Conservation (phyloP, 64 coral and sea anemone genomes). For the Pocillopora damicornis region DNA sequence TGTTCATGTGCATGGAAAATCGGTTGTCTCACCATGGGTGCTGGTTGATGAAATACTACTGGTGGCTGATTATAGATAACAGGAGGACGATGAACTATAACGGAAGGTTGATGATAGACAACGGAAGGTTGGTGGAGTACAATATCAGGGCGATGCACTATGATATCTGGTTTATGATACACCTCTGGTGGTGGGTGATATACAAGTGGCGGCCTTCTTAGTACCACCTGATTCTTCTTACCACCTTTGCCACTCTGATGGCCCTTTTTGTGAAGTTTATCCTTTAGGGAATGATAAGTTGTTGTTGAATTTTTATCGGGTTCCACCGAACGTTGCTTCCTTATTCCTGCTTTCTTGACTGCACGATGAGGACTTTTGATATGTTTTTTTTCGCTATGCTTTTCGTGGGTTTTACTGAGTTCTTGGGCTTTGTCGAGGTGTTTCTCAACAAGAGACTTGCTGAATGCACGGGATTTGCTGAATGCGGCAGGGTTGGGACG, state of each 20-base stretch:
- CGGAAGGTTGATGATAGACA: conserved; percentile 78
- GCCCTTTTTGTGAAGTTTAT: neutral
- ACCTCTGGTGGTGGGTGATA: conserved; percentile 96
- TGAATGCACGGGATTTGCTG: neutral
- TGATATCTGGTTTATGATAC: conserved; percentile 84
- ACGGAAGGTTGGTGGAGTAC: conserved; percentile 84
- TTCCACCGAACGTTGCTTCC: neutral
- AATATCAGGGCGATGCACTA: conserved; percentile 90
- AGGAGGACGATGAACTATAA: conserved; percentile 81
- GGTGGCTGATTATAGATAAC: conserved; percentile 80
- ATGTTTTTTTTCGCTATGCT: neutral
- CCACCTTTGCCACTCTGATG: conserved; percentile 36
- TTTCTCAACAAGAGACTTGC: conserved; percentile 20
- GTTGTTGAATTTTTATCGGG: neutral
- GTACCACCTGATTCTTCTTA: conserved; percentile 81
- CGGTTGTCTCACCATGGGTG: conserved; percentile 78
- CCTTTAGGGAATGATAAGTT: neutral
- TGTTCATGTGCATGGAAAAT: conserved; percentile 78
- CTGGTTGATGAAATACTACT: conserved; percentile 89
- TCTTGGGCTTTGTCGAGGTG: neutral
- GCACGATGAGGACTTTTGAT: neutral
- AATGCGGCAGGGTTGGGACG: conserved; percentile 4
- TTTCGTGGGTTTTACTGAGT: neutral
- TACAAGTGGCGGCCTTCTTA: conserved; percentile 74
- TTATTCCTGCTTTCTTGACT: neutral